Evolutionary conservation across 1,140 invertebrate genomes (phyloP), one percentile per base, ranked within the genome.

Genomic region (Atta cephalotes): DNA sequence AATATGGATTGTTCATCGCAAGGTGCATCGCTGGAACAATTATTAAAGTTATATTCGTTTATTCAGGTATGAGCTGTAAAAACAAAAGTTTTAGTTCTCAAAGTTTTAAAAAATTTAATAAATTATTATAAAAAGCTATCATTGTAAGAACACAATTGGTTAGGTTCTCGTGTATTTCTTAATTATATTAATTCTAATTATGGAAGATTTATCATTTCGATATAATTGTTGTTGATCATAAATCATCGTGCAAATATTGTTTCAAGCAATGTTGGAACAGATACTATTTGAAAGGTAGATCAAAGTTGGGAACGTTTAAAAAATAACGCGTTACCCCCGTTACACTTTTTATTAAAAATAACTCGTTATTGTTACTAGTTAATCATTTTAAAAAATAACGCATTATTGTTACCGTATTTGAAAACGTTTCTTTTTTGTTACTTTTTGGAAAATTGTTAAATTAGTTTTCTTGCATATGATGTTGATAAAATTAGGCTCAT

Each of bases 11-110:
- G 89, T 39, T 14, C 31, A 5, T 56, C 79, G 4, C 60, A 39
- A 12, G 80, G 0, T 6, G 76, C 25, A 71, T 82, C 80, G 39
- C 7, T 93, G 28, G 89, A 92, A 79, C 91, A 93, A 68, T 58
- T 93, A 51, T 81, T 91, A 31, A 86, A 80, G 39, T 66, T 94
- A 2, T 93, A 93, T 31, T 88, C 89, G 78, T 79, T 92, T 2
- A 88, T 93, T 68, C 91, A 93, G 91, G 93, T 93, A 87, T 16
- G 35, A 18, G 7, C 2, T 58, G 21, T 4, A 1, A 53, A 76
- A 7, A 28, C 31, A 12, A 2, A 28, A 71, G 58, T 45, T 45
- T 45, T 45, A 45, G 2, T 45, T 45, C 14, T 16, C 3, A 51
- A 51, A 51, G 14, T 3, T 51, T 72, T 31, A 0, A 0, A 80